These are phyloP conservation scores for Tupaia tana DNA, from an alignment of 2,113 vertebrate genomes.

Conservation along the genomic window DNA sequence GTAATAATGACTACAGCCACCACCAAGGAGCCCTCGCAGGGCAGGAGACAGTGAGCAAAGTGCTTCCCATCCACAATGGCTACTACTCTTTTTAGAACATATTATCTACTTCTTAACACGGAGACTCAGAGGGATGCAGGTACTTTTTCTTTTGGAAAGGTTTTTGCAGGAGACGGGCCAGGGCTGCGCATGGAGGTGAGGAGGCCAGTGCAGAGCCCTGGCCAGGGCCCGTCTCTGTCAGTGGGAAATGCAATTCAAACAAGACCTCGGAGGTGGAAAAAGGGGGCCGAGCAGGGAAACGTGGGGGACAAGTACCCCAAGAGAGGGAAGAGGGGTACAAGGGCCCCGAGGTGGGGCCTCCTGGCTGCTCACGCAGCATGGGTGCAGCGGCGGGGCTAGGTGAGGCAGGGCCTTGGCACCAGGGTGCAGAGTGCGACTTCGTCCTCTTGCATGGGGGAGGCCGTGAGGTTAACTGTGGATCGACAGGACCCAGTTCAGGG, in stretches of 20 bases:
- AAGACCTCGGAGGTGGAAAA: neutral
- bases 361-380: no score
- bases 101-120: no score
- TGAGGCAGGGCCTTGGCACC: neutral
- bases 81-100: no score
- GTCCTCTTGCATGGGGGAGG: neutral
- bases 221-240: no score
- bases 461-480: neutral
- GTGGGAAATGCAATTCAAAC: no score
- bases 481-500: accelerated
- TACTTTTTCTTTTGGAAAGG: no score
- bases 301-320: neutral
- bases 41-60: neutral
- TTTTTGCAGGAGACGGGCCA: no score
- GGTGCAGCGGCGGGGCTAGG: no score
- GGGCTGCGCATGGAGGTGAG: no score
- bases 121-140: no score
- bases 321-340: neutral
- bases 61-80: neutral
- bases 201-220: no score
- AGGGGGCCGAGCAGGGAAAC: no score
- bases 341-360: neutral
- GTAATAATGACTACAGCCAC: accelerated
- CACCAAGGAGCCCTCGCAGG: accelerated
- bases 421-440: neutral